Conservation (phyloP, 2,113 vertebrate genomes). For the Climacteris rufus region DNA sequence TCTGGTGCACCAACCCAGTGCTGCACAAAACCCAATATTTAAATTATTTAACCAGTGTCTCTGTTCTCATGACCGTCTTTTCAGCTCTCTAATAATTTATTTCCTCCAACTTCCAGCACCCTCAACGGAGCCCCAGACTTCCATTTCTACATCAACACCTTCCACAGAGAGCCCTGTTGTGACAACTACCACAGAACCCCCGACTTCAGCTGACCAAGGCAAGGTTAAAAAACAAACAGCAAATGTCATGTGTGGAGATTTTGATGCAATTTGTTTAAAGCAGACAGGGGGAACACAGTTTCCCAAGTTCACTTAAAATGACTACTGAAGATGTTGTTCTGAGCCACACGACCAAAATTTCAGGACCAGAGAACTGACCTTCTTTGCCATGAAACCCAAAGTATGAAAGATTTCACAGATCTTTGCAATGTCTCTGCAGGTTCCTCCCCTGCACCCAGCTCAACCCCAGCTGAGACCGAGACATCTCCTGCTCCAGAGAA, state of each 20-base stretch:
- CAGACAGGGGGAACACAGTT: neutral
- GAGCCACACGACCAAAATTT: neutral
- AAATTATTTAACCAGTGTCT: no score
- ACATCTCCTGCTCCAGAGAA: neutral
- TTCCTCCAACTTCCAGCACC: no score
- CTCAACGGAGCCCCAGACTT: no score
- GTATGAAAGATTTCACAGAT: neutral
- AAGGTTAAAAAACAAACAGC: neutral
- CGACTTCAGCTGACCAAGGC: neutral
- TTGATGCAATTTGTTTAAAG: neutral
- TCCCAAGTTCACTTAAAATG: neutral
- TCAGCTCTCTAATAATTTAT: no score
- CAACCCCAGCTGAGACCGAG: neutral
- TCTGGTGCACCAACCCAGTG: no score
- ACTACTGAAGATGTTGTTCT: neutral
- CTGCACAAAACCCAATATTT: no score
- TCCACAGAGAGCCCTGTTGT: no score
- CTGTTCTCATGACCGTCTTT: no score
- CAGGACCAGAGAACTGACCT: neutral
- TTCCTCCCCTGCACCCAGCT: neutral
- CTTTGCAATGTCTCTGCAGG: neutral
- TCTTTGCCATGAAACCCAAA: neutral
- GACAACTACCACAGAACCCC: neutral
- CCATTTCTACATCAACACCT: no score
- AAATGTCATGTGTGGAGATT: accelerated